Percentiles rank a stretch among this genome's conserved stretches.
These are phyloP conservation scores for Melanophora roralis DNA, from an alignment of 2,888 invertebrate genomes.

Conservation along the genomic window DNA sequence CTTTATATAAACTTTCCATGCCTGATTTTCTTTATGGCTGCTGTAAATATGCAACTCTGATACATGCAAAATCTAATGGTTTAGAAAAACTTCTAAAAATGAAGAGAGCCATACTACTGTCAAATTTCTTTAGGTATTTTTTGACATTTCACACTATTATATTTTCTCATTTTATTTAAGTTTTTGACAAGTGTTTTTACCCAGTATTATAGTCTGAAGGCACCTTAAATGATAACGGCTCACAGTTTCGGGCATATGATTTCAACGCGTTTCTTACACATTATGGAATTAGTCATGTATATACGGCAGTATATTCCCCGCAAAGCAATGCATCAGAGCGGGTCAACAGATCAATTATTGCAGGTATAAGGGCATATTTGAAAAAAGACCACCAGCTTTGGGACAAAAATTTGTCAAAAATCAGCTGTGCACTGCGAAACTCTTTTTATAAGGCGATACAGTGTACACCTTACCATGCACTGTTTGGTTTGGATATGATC, in stretches of 20 bases:
- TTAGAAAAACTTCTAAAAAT: no score
- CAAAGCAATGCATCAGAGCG: constrained; percentile 70
- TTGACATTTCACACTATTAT: no score
- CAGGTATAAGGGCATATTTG: constrained; percentile 63
- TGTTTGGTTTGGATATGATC: constrained; percentile 43
- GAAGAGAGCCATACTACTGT: no score
- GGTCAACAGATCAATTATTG: constrained; percentile 68
- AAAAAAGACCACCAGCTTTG: constrained; percentile 47
- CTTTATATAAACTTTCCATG: no score
- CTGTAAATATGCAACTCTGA: no score
- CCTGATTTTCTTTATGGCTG: no score
- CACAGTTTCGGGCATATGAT: constrained; percentile 60
- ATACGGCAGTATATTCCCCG: no score
- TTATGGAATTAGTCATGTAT: constrained; percentile 53
- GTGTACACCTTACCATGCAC: constrained; percentile 41
- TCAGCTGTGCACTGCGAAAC: constrained; percentile 43
- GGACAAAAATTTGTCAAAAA: constrained; percentile 41
- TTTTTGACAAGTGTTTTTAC: no score
- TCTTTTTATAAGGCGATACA: constrained; percentile 31
- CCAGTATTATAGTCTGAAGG: no score
- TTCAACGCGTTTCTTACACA: constrained; percentile 50
- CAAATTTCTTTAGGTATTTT: no score
- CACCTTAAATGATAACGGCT: constrained; percentile 68
- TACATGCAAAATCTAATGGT: no score
- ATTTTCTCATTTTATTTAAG: no score